Evolutionary conservation across 2,113 vertebrate species (phyloP), one percentile per base, ranked within the genome.

Genomic region (Sakesphorus luctuosus): DNA sequence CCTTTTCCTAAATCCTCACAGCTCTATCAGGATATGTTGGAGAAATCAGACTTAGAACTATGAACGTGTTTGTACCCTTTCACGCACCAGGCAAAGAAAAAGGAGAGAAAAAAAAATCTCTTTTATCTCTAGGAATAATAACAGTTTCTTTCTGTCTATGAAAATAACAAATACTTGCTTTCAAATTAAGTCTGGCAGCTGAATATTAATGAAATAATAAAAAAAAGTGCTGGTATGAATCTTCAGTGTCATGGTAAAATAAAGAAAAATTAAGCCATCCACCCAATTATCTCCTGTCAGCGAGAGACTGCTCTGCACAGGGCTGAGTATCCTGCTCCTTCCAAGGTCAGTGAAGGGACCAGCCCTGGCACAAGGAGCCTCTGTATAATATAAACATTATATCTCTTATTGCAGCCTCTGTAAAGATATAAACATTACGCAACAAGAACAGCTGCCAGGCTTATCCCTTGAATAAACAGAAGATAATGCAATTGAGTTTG

Each of bases 381-480:
- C 33, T 72, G 75, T 49, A 72, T 87, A 90, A 52, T 52, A 8
- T n/a, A 69, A 89, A 74, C 2, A 0, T 53, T 90, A 24, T 62
- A 31, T 69, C 38, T 87, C 47, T 58, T 78, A 46, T 20, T 90
- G 31, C 62, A 92, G 66, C 36, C 66, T 72, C 65, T 40, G 19
- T 40, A 74, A 91, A 92, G 75, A 68, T 59, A 13, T 46, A 73
- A 90, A 71, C 2, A 1, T 77, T 93, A 83, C 36, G 23, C 86
- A 94, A 87, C 65, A 93, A 68, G 69, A 95, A 33, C 71, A 94
- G 85, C 89, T 92, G 73, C 75, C 68, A 46, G 53, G 36, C 68
- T 96, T 75, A 93, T 80, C 92, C 74, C 88, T 82, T 93, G 75
- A 97, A 84, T 77, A 95, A 93, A 97, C 76, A 96, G 33, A 84